Evolutionary conservation across 37 sponge, comb jelly and placozoan genomes (phyloP), one percentile per base, ranked within the genome.

Genomic region (Halisarca cf. caerulea): DNA sequence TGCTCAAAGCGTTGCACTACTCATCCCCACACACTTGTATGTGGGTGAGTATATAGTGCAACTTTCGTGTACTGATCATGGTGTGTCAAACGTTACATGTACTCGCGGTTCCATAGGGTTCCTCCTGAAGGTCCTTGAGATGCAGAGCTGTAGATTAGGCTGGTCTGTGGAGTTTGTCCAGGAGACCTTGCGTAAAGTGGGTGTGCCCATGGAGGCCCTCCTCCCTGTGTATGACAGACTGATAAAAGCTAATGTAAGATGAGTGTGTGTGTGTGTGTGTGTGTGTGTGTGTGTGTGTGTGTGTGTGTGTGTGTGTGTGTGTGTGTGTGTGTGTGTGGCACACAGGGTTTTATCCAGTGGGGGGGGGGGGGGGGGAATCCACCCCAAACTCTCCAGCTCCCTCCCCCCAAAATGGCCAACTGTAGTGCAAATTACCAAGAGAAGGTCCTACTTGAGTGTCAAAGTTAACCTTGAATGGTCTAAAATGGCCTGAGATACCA

Each of bases 191-290:
- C 83, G 35, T 61, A 70, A 83, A 71, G 55, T 95, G 23, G 96
- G 94, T 3, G 84, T 92, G 43, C 73, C 96, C 7, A 23, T 82
- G 24, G 60, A 28, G 25, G n/a, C 79, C 0, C 83, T 95, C 59
- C 86, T 91, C 41, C n/a, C 32, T 25, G 59, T 92, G 57, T 95
- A 95, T 41, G 81, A 92, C 70, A 80, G 61, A 42, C 80, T 95
- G 43, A 90, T 90, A 59, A 87, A 92, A 44, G 86, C 91, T 15
- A 95, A 93, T 72, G 81, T 79, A 44, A 70, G 75, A 41, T 33
- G 2, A 3, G 58, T 60, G 6, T 80, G 15, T 24, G 14, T 44
- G 28, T 39, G 25, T 38, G 53, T 4, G 18, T 18, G 41, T 35
- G 23, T n/a, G n/a, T n/a, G 47, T 77, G 30, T 78, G 45, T 78